These are phyloP conservation scores for Leptopterna dolabrata DNA, from an alignment of 2,888 invertebrate species.

Conservation along the genomic window DNA sequence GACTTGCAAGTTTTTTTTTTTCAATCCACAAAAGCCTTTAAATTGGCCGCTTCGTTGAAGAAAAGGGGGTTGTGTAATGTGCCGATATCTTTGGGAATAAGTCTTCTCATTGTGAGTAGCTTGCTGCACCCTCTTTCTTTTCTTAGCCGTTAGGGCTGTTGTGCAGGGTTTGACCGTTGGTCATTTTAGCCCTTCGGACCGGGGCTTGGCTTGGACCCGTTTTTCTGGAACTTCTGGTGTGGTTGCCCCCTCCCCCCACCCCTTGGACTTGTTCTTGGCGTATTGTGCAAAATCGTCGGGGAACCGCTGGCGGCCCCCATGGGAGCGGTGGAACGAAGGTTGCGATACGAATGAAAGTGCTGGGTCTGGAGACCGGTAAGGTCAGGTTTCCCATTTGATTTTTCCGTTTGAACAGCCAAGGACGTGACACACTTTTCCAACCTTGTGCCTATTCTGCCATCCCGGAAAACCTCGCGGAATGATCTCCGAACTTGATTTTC, in stretches of 20 bases:
- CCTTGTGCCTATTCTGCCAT: constrained; percentile 25
- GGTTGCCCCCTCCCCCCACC: neutral
- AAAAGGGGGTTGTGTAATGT: neutral
- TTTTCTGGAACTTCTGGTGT: constrained; percentile 6
- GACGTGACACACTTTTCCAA: constrained; percentile 33
- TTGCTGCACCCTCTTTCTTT: neutral
- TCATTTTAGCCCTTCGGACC: neutral
- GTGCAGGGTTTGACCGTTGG: constrained; percentile 2
- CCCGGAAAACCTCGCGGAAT: constrained; percentile 4
- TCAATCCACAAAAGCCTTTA: neutral
- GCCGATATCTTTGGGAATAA: neutral
- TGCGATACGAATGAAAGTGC: constrained; percentile 31
- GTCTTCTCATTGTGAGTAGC: neutral
- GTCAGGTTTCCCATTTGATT: constrained; percentile 16
- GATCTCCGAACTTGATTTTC: neutral
- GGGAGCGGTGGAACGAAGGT: constrained; percentile 39
- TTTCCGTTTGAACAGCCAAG: constrained; percentile 36
- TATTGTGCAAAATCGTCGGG: constrained; percentile 20
- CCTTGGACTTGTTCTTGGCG: neutral
- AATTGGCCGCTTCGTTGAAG: neutral
- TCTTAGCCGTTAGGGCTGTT: neutral
- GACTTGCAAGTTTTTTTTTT: neutral
- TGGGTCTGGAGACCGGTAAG: neutral
- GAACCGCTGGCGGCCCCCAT: constrained; percentile 4
- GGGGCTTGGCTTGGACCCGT: neutral